Percentiles rank a stretch among this genome's conserved stretches.
phyloP scores from a whole-genome alignment of 35 echinoderm and acorn worm species.

The Patiria miniata region DNA sequence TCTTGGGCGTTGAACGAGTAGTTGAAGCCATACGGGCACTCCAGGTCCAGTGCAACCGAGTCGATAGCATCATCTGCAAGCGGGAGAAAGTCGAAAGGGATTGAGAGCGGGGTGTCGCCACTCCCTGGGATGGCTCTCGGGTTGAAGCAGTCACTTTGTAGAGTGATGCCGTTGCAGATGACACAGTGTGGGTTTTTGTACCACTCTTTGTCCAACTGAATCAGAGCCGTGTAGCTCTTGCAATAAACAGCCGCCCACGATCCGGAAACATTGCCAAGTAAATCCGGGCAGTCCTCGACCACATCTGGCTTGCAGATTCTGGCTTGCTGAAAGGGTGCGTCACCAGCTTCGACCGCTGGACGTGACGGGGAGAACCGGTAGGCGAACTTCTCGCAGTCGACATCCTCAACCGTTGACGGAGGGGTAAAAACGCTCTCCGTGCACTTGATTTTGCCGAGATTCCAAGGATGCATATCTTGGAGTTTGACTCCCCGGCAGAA shows the following conservation, averaged over 20 bases:
- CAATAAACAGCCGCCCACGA: not conserved
- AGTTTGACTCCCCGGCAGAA: slow-evolving; percentile 19
- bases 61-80: not conserved
- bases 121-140: not conserved
- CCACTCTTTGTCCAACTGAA: not conserved
- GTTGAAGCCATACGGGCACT: slow-evolving; percentile 14
- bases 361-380: not conserved
- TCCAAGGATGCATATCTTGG: slow-evolving; percentile 27
- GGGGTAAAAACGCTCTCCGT: not conserved
- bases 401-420: not conserved
- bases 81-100: slow-evolving; percentile 34
- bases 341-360: not conserved
- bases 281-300: not conserved
- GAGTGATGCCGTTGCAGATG: not conserved
- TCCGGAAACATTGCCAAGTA: not conserved
- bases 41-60: not conserved
- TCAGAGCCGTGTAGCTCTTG: not conserved
- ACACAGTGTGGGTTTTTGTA: slow-evolving; percentile 42
- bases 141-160: not conserved
- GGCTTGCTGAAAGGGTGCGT: not conserved
- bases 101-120: not conserved
- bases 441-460: slow-evolving; percentile 2
- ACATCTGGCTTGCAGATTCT: not conserved
- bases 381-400: not conserved
- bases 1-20: not conserved